Conservation (phyloP, 1,140 invertebrate genomes). For the Trachelipus rathkii region DNA sequence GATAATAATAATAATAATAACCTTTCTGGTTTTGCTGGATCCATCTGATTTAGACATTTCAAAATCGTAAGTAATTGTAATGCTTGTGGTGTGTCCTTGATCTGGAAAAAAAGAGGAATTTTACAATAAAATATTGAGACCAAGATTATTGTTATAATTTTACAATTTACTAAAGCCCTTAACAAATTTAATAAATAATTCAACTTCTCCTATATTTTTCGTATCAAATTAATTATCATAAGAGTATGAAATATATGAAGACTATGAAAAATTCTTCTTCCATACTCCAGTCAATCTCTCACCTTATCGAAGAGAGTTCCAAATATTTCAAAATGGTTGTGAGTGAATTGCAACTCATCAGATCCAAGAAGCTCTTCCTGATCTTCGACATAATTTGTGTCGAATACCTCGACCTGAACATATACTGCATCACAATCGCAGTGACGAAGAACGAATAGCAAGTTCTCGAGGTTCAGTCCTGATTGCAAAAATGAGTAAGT, state of each 20-base stretch:
- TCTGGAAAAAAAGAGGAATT: neutral
- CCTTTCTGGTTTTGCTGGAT: neutral
- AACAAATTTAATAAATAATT: no score
- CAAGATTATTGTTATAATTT: no score
- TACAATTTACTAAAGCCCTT: no score
- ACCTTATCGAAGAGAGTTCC: conserved; percentile 32
- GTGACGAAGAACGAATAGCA: conserved; percentile 17
- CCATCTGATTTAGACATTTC: neutral
- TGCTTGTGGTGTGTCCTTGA: neutral
- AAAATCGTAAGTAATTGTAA: neutral
- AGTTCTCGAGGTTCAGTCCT: conserved; percentile 34
- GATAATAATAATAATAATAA: neutral
- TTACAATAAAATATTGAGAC: no score
- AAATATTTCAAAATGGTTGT: conserved; percentile 33
- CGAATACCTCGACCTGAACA: conserved; percentile 30
- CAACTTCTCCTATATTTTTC: no score
- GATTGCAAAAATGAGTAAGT: neutral
- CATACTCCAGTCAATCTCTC: neutral
- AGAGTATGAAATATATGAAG: no score
- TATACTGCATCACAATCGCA: conserved; percentile 18
- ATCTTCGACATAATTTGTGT: conserved; percentile 29
- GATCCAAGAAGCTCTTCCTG: conserved; percentile 25
- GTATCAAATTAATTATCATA: no score
- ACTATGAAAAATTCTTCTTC: no score
- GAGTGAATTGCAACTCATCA: conserved; percentile 20